Base-by-base conservation (phyloP, 2,888 invertebrate genomes). In the Troides aeacus region DNA sequence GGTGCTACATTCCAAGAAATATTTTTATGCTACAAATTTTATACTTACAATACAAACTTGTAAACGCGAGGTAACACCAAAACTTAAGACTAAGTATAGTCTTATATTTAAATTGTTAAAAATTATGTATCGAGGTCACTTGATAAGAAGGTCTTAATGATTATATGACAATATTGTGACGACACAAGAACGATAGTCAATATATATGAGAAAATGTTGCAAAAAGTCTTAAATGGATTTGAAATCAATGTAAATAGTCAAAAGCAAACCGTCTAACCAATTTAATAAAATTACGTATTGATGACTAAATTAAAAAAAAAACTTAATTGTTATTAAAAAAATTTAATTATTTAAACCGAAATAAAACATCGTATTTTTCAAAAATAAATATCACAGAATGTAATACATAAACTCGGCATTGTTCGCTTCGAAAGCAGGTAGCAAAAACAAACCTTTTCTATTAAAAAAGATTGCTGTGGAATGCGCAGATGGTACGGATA, bases 401-500 rank as follows among this genome's bases (percentile, higher is more conserved):
- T 74, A 73, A 73, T 24, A 58, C 23, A 74, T 78, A 76, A 83
- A 81, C 73, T 77, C 57, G 81, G 84, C 82, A 86, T 84, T 84
- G 81, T 81, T 74, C 75, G 75, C 77, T 77, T 81, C 78, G 82
- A 85, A 87, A 83, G 82, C 91, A 92, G 92, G 92, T 92, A 92
- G 88, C 87, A 84, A 88, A 87, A 87, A 85, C 80, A 73, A 79
- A 82, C 84, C 79, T 79, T 81, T 79, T 74, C 76, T 74, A 80
- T 58, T 82, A 85, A 77, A 80, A 80, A 80, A 88, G 85, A 89
- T 84, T 79, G 74, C 76, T 75, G 76, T 80, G 90, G 91, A 92
- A 92, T 92, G 90, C 87, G 86, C 92, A 92, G 89, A 91, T 92
- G 92, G 88, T 82, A 86, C 82, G 81, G 86, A 83, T 89, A 87